Base-by-base conservation (phyloP, 2,113 vertebrate genomes). In the Ranitomeya variabilis region DNA sequence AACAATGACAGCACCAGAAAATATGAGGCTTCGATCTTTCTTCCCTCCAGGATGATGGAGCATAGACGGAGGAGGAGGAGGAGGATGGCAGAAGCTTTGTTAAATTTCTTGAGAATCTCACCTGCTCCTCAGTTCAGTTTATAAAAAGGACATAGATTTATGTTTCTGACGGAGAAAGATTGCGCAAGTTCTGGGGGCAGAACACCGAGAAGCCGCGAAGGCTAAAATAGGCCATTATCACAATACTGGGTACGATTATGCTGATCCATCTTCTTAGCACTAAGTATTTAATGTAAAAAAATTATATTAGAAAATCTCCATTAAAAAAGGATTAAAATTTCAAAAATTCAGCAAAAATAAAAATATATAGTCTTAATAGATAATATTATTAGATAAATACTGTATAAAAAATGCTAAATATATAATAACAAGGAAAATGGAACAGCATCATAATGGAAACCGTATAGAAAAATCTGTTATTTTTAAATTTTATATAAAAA, bases 1-100 rank as follows among this genome's bases (percentile, higher is more conserved):
- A 91, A 89, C 84, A 90, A 87, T 88, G 87, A 84, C 87, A 91
- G 62, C 0, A 9, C 69, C 66, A 81, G 59, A 87, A 90, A 90
- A 90, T 91, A 90, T 91, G 16, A 91, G 86, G 3, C 13, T 0
- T 73, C 86, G 4, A 81, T 88, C 86, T 82, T 52, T 77, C 88
- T 88, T 88, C 90, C 64, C 78, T 79, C 7, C 26, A 4, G 74
- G 59, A 83, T 26, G 23, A 76, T 81, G 23, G 73, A 76, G 45
- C 18, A 45, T 45, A 19, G 73, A 51, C 16, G 69, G 15, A 45
- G 73, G 73, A 21, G 57, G 78, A 21, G 23, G 19, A 54, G 37
- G 37, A 45, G 37, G 37, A 45, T 45, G 37, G 37, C 37, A 62
- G 80, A 82, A 88, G 86, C 23, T 86, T 26, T 76, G 26, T 74